phyloP scores from a whole-genome alignment of 1,140 invertebrate genomes.

The Drosophila equinoxialis region DNA sequence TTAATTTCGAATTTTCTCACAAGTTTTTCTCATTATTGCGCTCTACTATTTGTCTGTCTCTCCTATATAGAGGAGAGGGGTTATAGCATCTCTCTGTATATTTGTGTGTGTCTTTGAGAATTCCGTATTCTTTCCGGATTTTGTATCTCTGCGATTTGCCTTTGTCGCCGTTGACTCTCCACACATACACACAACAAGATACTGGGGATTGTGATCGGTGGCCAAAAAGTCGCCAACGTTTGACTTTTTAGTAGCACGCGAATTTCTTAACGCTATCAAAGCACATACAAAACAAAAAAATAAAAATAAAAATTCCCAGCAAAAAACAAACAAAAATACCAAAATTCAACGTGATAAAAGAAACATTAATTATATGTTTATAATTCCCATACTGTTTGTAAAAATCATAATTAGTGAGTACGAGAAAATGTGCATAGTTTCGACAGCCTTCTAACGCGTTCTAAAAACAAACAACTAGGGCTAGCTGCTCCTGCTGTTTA shows the following conservation, averaged over 20 bases:
- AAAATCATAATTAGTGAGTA: slow-evolving; percentile 73
- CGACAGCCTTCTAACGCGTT: slow-evolving; percentile 19
- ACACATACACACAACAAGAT: slow-evolving; percentile 18
- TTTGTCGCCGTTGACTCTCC: slow-evolving; percentile 33
- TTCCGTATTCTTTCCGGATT: slow-evolving; percentile 43
- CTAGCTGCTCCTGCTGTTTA: background rate
- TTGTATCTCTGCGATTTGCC: slow-evolving; percentile 17
- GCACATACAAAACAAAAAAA: slow-evolving; percentile 20
- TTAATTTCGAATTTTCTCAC: slow-evolving; percentile 65
- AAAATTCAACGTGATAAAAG: background rate
- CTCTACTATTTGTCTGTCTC: slow-evolving; percentile 18
- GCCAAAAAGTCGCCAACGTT: slow-evolving; percentile 78
- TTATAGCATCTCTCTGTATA: slow-evolving; percentile 26
- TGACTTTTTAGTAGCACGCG: slow-evolving; percentile 79
- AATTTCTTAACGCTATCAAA: slow-evolving; percentile 71
- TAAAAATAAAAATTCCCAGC: slow-evolving; percentile 37
- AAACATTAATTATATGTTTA: slow-evolving; percentile 72
- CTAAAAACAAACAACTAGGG: slow-evolving; percentile 20
- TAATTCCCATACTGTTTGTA: slow-evolving; percentile 76
- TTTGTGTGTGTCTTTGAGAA: slow-evolving; percentile 37
- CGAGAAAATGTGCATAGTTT: slow-evolving; percentile 27
- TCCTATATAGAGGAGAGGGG: slow-evolving; percentile 17
- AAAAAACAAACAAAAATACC: slow-evolving; percentile 25
- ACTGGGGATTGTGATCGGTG: slow-evolving; percentile 47
- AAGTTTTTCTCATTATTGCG: slow-evolving; percentile 34